Evolutionary conservation across 2,113 vertebrate species (phyloP), one percentile per base, ranked within the genome.

Genomic region (Penelope pileata): DNA sequence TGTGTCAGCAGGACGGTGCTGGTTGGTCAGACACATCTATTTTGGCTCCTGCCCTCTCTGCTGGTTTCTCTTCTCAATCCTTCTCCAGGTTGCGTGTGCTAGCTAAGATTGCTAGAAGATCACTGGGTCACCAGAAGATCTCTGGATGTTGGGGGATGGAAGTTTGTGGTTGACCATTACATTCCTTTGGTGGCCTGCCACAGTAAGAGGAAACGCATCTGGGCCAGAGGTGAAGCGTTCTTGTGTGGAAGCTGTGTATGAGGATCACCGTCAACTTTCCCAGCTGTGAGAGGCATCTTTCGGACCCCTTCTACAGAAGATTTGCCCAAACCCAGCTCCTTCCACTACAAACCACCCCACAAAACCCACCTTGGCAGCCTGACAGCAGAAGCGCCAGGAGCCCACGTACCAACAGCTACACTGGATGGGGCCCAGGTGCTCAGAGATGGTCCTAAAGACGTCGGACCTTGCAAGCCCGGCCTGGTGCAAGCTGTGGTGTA

Each of bases 1-100:
- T 18, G 36, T 72, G 38, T 76, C 0, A 0, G 42, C 32, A 42
- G 30, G 26, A 36, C 34, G 36, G 66, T 2, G 0, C 51, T 9
- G 6, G 15, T 58, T 91, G 67, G 32, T 51, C 34, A 36, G 38
- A n/a, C 8, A 8, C 36, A 9, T 60, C 59, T 91, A 0, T 40
- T 42, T 34, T 80, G 62, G 10, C 4, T 7, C 58, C 80, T 85
- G 48, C 12, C 23, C 50, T 42, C 5, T 12, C 59, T 7, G 4
- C 73, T 12, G 5, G 50, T 78, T 81, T 23, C 8, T 56, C 15
- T 48, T 4, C n/a, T 58, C 45, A 30, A 6, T 6, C 11, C 3
- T 82, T 81, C 51, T 88, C 24, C 16, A 12, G 50, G 10, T 16
- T 16, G 16, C 6, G 24, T 40, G 60, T 62, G 36, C 34, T 38